Evolutionary conservation across 2,113 vertebrate genomes (phyloP), one percentile per base, ranked within the genome.

Genomic region (Meriones unguiculatus): DNA sequence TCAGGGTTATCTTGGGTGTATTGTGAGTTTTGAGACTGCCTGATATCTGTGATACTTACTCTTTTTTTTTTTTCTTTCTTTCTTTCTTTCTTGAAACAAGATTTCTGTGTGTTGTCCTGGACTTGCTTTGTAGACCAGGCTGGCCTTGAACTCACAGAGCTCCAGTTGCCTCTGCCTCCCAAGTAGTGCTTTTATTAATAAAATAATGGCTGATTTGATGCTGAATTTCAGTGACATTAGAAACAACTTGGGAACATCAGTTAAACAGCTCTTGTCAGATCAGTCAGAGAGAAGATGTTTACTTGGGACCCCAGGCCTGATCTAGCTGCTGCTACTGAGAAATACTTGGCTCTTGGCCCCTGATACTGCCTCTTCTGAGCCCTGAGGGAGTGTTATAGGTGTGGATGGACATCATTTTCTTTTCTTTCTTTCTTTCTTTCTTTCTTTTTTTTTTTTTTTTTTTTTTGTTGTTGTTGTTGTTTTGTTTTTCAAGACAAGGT

Each of bases 201-300:
- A 77, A 91, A n/a, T 18, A 25, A 64, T 89, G 62, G 38, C 76
- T 77, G 80, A 73, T 90, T 76, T 82, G 32, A 69, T 87, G 25
- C 35, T 32, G 46, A 46, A 38, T 70, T 13, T 76, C 50, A 46
- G 22, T 35, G 38, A 76, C 46, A 57, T 89, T 90, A 76, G 54
- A 64, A 92, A 57, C 62, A 95, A 59, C n/a, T 65, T 1, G 38
- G 8, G 81, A 92, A 38, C 14, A 14, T 70, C 18, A 85, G 69
- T 54, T 7, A 17, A 75, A 38, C 14, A 50, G n/a, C 54, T 8
- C 20, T 87, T 78, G 41, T 92, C 50, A 82, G 77, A 46, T 80
- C 35, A 73, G n/a, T 77, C 17, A 32, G 95, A 93, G 41, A 89
- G 86, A 77, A 65, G 54, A 65, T 15, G 7, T 93, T 97, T 65